A percentile compares a stretch with the other conserved stretches of the same genome.
Evolutionary conservation across 2,888 invertebrate species (phyloP).

Genomic region (Synergus laeviventris): DNA sequence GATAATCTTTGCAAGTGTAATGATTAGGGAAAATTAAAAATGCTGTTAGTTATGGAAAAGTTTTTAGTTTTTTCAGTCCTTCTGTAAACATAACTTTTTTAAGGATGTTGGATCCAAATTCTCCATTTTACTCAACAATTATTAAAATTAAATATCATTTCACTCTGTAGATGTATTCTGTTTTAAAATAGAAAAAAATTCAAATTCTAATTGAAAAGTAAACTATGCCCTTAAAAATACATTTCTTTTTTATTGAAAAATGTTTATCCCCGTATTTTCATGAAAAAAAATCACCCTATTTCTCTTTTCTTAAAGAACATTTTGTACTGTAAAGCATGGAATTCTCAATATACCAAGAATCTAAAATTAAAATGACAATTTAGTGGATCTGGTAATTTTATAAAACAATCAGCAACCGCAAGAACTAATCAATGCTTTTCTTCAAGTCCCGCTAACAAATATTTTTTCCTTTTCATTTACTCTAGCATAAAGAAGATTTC

Average conservation of each 20-base stretch:
- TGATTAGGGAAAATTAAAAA: slow-evolving; percentile 22
- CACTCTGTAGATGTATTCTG: too few species aligned
- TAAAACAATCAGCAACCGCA: not conserved
- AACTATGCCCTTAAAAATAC: too few species aligned
- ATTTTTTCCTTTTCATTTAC: not conserved
- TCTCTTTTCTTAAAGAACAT: too few species aligned
- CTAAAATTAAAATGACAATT: not conserved
- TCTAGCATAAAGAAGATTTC: not conserved
- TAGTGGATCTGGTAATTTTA: not conserved
- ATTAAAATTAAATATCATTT: too few species aligned
- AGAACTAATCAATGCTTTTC: not conserved
- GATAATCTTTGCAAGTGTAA: slow-evolving; percentile 17
- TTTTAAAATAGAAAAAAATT: too few species aligned
- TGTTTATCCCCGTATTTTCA: too few species aligned
- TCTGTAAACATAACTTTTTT: not conserved
- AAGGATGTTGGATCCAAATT: not conserved
- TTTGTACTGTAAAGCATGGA: not conserved
- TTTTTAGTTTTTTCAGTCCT: not conserved
- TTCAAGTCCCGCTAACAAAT: not conserved
- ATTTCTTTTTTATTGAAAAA: too few species aligned
- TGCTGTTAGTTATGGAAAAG: not conserved
- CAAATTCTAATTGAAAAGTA: too few species aligned
- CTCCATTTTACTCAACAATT: too few species aligned
- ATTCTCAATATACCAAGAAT: not conserved
- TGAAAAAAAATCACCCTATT: too few species aligned